Conservation (phyloP, 2,113 vertebrate genomes). For the Tinamus guttatus region DNA sequence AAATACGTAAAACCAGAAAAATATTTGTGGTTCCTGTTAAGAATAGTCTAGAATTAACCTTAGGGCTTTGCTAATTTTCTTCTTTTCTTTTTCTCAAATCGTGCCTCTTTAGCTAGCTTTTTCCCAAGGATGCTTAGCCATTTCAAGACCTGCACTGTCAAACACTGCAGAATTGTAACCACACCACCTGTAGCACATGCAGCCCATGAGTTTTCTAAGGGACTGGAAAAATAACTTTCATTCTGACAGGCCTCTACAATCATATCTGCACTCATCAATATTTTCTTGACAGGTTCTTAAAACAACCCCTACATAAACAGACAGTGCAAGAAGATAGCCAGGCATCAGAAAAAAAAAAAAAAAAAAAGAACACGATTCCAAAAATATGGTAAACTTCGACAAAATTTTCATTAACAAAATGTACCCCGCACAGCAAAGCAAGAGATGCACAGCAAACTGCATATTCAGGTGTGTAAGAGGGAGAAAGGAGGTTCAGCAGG, state of each 20-base stretch:
- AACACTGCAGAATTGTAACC: background rate
- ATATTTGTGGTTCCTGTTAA: conserved; percentile 49
- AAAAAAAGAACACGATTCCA: background rate
- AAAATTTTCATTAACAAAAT: background rate
- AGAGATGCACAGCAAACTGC: background rate
- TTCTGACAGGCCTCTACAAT: background rate
- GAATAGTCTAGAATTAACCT: conserved; percentile 47
- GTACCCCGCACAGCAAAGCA: background rate
- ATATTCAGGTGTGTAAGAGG: background rate
- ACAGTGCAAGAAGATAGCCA: fast-evolving
- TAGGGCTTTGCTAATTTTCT: conserved; percentile 33
- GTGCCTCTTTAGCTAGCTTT: conserved; percentile 6
- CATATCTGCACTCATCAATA: background rate
- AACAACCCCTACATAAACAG: background rate
- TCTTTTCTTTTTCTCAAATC: background rate
- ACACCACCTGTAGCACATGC: background rate
- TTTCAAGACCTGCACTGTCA: conserved; percentile 5
- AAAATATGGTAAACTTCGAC: background rate
- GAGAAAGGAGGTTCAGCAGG: background rate
- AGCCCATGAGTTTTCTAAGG: background rate
- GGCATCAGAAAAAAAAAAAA: background rate
- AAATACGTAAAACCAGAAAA: conserved; percentile 19
- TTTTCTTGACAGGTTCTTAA: background rate
- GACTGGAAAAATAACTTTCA: background rate
- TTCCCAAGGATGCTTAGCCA: background rate